Evolutionary conservation across 2,797 vertebrate genomes (phyloP).

Genomic region (Pterois miles): DNA sequence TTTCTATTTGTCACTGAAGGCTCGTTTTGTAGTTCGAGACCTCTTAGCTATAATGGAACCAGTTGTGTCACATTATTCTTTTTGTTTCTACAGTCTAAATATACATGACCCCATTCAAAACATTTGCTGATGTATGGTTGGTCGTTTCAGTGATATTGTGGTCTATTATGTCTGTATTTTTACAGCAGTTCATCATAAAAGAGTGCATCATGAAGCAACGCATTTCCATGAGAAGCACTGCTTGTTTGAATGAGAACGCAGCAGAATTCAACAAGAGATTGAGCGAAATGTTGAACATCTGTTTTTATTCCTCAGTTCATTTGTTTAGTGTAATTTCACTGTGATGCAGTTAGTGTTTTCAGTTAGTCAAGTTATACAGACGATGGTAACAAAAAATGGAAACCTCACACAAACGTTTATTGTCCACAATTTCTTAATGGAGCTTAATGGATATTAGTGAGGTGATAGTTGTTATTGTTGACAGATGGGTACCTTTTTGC

Average conservation of each 20-base stretch:
- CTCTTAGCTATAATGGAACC: constrained; percentile 28
- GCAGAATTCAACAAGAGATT: neutral
- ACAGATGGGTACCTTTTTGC: neutral
- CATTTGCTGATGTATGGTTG: constrained; percentile 11
- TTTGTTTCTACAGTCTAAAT: constrained; percentile 30
- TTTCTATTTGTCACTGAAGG: constrained; percentile 21
- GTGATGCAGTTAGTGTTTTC: neutral
- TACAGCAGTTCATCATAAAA: constrained; percentile 14
- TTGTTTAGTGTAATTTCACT: neutral
- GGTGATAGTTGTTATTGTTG: neutral
- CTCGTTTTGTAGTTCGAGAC: constrained; percentile 48
- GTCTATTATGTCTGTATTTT: constrained; percentile 5
- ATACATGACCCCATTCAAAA: constrained; percentile 30
- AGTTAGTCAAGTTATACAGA: neutral
- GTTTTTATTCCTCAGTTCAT: constrained; percentile 19
- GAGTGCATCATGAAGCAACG: neutral
- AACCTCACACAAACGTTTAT: neutral
- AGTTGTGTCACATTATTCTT: constrained; percentile 35
- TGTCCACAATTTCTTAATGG: neutral
- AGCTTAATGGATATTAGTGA: neutral
- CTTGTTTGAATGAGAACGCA: neutral
- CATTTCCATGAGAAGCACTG: neutral
- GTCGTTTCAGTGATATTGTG: constrained; percentile 7
- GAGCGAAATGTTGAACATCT: constrained; percentile 2
- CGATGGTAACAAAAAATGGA: neutral